Percentiles rank a stretch among this genome's conserved stretches.
These are phyloP conservation scores for Bubo blakistoni DNA, from an alignment of 2,113 vertebrate species.

Conservation along the genomic window DNA sequence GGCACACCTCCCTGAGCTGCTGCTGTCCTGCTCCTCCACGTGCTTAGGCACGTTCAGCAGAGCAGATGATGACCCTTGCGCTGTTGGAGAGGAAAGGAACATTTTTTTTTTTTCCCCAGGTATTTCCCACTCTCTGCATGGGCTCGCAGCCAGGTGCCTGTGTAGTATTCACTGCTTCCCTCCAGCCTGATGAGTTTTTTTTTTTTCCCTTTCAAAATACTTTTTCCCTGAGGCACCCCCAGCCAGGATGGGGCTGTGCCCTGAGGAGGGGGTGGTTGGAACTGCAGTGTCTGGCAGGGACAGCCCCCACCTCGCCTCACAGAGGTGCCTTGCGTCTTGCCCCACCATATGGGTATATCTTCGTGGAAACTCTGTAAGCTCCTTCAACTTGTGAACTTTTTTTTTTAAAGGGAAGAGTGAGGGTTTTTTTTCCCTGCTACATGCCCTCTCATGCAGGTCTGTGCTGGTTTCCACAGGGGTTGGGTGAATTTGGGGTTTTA, in stretches of 20 bases:
- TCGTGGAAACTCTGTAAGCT: neutral
- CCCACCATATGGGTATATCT: rapidly evolving
- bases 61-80: neutral
- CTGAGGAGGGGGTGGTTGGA: neutral
- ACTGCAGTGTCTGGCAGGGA: rapidly evolving
- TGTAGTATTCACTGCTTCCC: rapidly evolving
- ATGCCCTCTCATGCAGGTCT: neutral
- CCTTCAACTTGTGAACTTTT: neutral
- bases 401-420: neutral
- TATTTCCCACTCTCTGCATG: rapidly evolving
- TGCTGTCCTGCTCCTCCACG: rapidly evolving
- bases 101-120: neutral
- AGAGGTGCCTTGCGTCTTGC: neutral
- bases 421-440: rapidly evolving
- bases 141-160: neutral
- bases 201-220: neutral
- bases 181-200: neutral
- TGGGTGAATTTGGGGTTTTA: neutral
- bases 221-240: neutral
- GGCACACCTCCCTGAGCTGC: neutral
- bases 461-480: rapidly evolving
- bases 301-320: neutral
- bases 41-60: rapidly evolving
- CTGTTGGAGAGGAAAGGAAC: neutral
- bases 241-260: rapidly evolving